phyloP scores from a whole-genome alignment of 2,888 invertebrate genomes.

The Drosophila fulvimacula region DNA sequence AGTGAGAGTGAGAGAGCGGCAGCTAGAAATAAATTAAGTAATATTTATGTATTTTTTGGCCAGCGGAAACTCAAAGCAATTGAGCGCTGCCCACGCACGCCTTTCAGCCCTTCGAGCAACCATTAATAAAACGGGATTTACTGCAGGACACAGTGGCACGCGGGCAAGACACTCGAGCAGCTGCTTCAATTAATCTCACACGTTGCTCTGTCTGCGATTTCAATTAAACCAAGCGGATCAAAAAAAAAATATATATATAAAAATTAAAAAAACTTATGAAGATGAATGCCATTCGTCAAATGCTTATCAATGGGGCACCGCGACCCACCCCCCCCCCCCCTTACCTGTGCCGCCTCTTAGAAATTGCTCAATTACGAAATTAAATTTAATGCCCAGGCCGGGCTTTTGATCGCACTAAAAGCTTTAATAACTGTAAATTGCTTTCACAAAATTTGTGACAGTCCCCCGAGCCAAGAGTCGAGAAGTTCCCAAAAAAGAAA shows the following conservation, averaged over 20 bases:
- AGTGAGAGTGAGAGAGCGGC: background rate
- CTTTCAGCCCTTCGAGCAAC: constrained; percentile 27
- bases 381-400: constrained; percentile 71
- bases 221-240: constrained; percentile 61
- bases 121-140: constrained; percentile 76
- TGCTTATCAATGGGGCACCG: constrained; percentile 38
- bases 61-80: constrained; percentile 45
- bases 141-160: constrained; percentile 34
- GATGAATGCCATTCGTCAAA: constrained; percentile 76
- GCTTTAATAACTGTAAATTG: constrained; percentile 81
- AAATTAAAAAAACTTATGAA: constrained; percentile 60
- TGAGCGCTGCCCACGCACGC: constrained; percentile 29
- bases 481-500: background rate
- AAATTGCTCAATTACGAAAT: constrained; percentile 79
- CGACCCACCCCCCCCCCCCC: background rate
- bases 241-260: too few relatives aligned
- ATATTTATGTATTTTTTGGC: constrained; percentile 69
- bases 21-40: constrained; percentile 64
- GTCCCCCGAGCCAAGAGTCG: constrained; percentile 6
- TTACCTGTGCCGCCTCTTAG: constrained; percentile 7
- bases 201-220: constrained; percentile 65
- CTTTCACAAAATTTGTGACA: constrained; percentile 68
- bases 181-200: constrained; percentile 48
- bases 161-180: constrained; percentile 12
- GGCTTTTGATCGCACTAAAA: constrained; percentile 79